Conservation (phyloP, 2,113 vertebrate species). For the Cnemophilus loriae region DNA sequence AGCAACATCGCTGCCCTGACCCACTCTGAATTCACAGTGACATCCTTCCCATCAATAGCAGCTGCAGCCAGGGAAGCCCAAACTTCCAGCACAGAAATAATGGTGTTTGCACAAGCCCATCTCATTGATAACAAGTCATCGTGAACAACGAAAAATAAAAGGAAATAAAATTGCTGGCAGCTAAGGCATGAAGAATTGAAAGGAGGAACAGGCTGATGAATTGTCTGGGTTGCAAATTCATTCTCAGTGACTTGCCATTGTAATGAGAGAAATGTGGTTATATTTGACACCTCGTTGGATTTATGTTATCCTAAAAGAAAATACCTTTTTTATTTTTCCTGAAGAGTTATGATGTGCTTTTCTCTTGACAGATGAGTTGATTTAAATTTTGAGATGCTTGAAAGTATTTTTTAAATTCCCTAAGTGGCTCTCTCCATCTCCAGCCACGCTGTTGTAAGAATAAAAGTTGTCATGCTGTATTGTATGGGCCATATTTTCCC, state of each 20-base stretch:
- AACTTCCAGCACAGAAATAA: background rate
- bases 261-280: background rate
- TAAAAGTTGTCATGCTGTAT: background rate
- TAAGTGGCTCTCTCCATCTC: background rate
- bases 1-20: background rate
- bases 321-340: background rate
- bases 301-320: background rate
- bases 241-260: background rate
- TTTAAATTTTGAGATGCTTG: conserved; percentile 12
- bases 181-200: background rate
- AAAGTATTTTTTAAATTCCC: background rate
- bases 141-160: background rate
- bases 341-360: background rate
- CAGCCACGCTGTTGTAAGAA: background rate
- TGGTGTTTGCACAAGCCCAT: background rate
- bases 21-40: background rate
- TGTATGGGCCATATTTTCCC: background rate
- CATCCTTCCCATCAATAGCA: background rate
- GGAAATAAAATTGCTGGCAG: background rate
- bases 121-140: background rate
- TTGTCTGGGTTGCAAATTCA: background rate
- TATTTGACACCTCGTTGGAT: background rate
- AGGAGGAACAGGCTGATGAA: background rate
- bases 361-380: background rate
- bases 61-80: background rate